Evolutionary conservation across 2,888 invertebrate species (phyloP), one percentile per base, ranked within the genome.

Genomic region (Amphimallon solstitiale): DNA sequence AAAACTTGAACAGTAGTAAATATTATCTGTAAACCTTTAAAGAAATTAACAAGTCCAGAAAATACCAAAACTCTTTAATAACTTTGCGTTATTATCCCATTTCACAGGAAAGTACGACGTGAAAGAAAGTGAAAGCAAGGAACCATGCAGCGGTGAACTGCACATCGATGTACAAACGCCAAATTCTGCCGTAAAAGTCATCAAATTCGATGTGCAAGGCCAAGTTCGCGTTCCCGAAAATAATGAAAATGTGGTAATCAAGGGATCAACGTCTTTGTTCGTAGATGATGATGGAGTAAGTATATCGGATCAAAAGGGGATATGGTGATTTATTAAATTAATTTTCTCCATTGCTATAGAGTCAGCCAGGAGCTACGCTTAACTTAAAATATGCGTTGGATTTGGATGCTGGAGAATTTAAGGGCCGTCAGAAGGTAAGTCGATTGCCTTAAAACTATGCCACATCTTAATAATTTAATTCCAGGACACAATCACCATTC

Each of bases 321-420:
- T n/a, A n/a, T n/a, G n/a, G n/a, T n/a, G n/a, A n/a, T n/a, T n/a
- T n/a, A n/a, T n/a, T n/a, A n/a, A n/a, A n/a, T n/a, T n/a, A n/a
- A n/a, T n/a, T n/a, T n/a, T n/a, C n/a, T n/a, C n/a, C n/a, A 29
- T 29, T 5, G 9, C 29, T 29, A 7, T 29, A 29, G 29, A 29
- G 29, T 29, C 29, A 29, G 9, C 7, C 5, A 29, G 29, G 29
- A 2, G 29, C 29, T 2, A 46, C 46, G 2, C n/a, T 46, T 10
- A 21, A 46, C n/a, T 10, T 46, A 15, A 89, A 88, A 74, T 85
- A 88, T 49, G 86, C 88, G 0, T 87, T 88, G 0, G 89, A 89
- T 69, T 80, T 89, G 0, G 88, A 88, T 72, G 78, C 88, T 52
- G 89, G 89, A 21, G 88, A 88, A 77, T 84, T 89, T 68, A 88